Evolutionary conservation across 1,140 invertebrate species (phyloP), one percentile per base, ranked within the genome.

Genomic region (Elymnias hypermnestra): DNA sequence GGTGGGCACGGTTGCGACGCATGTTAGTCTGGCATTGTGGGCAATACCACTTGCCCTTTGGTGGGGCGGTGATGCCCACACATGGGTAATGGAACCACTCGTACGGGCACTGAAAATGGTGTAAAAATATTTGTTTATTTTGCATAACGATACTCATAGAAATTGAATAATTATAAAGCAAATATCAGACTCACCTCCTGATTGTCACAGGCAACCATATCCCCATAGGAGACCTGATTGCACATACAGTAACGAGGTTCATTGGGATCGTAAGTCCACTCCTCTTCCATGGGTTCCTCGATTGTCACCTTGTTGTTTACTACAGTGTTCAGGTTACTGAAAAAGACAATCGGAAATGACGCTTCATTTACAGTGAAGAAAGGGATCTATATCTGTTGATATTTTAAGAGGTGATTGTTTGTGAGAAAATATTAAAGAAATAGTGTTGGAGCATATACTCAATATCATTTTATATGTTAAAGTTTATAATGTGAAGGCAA

Each of bases 21-120:
- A 97, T 97, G 54, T 94, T 93, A 43, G 94, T 91, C 14, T 94
- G 92, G 87, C 98, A 99, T 63, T 97, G 94, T 0, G 96, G 96
- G 83, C 98, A 99, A 77, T 95, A 99, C 98, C 98, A 99, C 85
- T 98, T 99, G 22, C 97, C 97, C 87, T 98, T 98, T 0, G 97
- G 97, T 8, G 97, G 95, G 48, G 96, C 94, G 0, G 94, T 95
- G 49, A 99, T 95, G 35, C 95, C 95, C 29, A 99, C 97, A 85
- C 98, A 99, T 5, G 94, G 93, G 87, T 98, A 99, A 87, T 99
- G 98, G 87, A 99, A 99, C 98, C 98, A 99, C 84, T 98, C 97
- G 59, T 95, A 96, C 7, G 95, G 95, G 87, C 97, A 99, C 94
- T 96, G 87, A 44, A 91, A 89, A 37, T n/a, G n/a, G n/a, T n/a